A percentile compares a stretch with the other conserved stretches of the same genome.
Conservation (phyloP, 92 coral and sea anemone species). For the Scolanthus callimorphus region DNA sequence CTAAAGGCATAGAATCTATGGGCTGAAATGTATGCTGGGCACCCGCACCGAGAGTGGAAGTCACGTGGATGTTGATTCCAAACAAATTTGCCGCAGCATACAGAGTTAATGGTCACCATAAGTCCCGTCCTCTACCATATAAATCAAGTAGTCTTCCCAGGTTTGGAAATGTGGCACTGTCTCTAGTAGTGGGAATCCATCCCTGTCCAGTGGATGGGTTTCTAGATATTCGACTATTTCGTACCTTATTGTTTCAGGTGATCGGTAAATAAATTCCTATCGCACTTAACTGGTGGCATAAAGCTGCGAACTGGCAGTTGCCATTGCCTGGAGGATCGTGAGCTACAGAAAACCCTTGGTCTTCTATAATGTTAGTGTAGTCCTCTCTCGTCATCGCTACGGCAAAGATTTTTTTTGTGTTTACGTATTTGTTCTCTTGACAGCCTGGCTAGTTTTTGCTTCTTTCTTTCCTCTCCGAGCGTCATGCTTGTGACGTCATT, state of each 20-base stretch:
- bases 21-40: slow-evolving; percentile 29
- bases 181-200: slow-evolving; percentile 35
- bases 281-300: slow-evolving; percentile 17
- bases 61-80: slow-evolving; percentile 15
- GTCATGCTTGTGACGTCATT: slow-evolving; percentile 49
- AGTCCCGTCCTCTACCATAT: slow-evolving; percentile 14
- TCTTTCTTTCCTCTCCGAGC: slow-evolving; percentile 13
- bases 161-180: slow-evolving; percentile 6
- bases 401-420: not conserved
- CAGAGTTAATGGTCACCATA: slow-evolving; percentile 28
- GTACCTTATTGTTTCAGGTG: slow-evolving; percentile 33
- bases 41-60: too few species aligned
- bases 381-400: slow-evolving; percentile 32
- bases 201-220: slow-evolving; percentile 8
- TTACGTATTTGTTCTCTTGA: not conserved
- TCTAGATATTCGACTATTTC: slow-evolving; percentile 32
- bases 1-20: not conserved
- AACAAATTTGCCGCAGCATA: slow-evolving; percentile 36
- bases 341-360: slow-evolving; percentile 28
- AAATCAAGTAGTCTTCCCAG: slow-evolving; percentile 29
- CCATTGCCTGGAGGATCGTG: slow-evolving; percentile 49
- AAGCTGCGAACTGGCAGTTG: slow-evolving; percentile 47
- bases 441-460: slow-evolving; percentile 17
- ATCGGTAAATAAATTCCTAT: slow-evolving; percentile 40
- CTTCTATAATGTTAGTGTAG: slow-evolving; percentile 17